A percentile compares a stretch with the other conserved stretches of the same genome.
phyloP scores from a whole-genome alignment of 2,113 vertebrate genomes.

The Manacus vitellinus region DNA sequence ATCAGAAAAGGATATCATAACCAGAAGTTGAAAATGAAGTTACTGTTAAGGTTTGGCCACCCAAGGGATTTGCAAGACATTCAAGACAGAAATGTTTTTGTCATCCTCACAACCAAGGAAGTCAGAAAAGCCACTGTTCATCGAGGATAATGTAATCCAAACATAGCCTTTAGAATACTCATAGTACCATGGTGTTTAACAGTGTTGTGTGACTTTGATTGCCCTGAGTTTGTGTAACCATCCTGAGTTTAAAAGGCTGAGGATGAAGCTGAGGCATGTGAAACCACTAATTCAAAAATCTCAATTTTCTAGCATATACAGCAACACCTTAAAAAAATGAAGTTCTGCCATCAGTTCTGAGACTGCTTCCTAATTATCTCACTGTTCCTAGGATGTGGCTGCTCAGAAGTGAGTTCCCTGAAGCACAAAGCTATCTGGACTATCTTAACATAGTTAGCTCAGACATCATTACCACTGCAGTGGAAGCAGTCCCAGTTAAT shows the following conservation, averaged over 20 bases:
- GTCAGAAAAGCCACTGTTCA: not conserved
- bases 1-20: not conserved
- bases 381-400: not conserved
- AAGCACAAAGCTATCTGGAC: constrained; percentile 19
- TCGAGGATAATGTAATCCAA: not conserved
- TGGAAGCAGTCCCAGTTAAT: not conserved
- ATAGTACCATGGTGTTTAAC: not conserved
- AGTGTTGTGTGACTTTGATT: not conserved
- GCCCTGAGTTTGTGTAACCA: not conserved
- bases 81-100: not conserved
- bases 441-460: constrained; percentile 43
- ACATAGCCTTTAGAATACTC: not conserved
- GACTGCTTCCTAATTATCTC: constrained; percentile 22
- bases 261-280: not conserved
- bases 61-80: not conserved
- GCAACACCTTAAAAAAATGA: not conserved
- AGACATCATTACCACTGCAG: constrained; percentile 40
- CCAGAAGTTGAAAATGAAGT: not conserved
- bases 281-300: not conserved
- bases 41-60: not conserved
- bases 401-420: constrained; percentile 8
- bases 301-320: not conserved
- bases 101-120: not conserved
- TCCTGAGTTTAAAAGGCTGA: not conserved
- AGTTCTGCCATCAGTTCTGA: not conserved